phyloP scores from a whole-genome alignment of 2,888 invertebrate species.

The Ormyrus pomaceus region DNA sequence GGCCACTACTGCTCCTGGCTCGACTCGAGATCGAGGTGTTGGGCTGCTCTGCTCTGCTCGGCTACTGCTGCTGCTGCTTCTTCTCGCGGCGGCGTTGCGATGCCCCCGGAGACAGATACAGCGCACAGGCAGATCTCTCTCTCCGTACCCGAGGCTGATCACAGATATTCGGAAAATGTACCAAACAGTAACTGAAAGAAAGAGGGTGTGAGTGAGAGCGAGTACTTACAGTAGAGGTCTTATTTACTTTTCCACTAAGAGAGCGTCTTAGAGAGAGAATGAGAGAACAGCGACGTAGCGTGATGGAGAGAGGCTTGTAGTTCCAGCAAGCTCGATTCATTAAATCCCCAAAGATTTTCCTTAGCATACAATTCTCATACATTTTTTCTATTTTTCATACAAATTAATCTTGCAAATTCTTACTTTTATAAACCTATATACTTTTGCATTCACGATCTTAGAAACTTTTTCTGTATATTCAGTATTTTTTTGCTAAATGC shows the following conservation, averaged over 20 bases:
- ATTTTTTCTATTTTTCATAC: background rate
- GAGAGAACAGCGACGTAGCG: constrained; percentile 7
- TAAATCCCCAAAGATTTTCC: background rate
- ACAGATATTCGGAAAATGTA: constrained; percentile 13
- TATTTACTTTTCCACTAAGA: too few species aligned
- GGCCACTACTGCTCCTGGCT: constrained; percentile 16
- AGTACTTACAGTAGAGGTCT: too few species aligned
- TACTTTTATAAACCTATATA: too few species aligned
- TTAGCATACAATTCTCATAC: background rate
- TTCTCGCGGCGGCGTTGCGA: constrained; percentile 37
- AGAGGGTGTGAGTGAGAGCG: constrained; percentile 8
- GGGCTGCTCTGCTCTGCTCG: background rate
- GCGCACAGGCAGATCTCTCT: constrained; percentile 46
- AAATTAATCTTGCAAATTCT: background rate
- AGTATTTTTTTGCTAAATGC: background rate
- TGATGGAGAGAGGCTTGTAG: constrained; percentile 33
- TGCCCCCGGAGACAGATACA: constrained; percentile 28
- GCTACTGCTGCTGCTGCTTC: constrained; percentile 18
- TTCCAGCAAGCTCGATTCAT: constrained; percentile 36
- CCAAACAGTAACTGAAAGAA: constrained; percentile 26
- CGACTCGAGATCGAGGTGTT: constrained; percentile 27
- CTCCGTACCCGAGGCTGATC: constrained; percentile 27
- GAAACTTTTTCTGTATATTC: background rate
- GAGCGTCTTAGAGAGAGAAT: background rate
- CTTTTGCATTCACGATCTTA: background rate